phyloP scores from a whole-genome alignment of 37 sponge, comb jelly and placozoan species.

The Beroe forskalii region DNA sequence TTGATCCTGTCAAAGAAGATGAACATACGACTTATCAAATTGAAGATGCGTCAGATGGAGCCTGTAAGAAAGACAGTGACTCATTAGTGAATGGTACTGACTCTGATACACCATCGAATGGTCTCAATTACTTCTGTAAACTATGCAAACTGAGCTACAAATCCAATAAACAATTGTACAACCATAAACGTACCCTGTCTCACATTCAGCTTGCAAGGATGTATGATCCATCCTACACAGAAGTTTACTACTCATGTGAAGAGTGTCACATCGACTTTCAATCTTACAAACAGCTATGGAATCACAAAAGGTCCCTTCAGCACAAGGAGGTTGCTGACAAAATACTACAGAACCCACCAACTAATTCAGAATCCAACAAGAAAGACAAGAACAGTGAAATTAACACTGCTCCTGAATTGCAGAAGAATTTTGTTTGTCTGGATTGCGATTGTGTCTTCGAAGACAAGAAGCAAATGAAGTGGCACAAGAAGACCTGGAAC shows the following conservation, averaged over 20 bases:
- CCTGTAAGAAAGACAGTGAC: no score
- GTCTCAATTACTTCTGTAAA: not conserved
- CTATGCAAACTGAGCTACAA: slow-evolving; percentile 26
- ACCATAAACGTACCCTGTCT: slow-evolving; percentile 45
- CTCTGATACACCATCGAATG: not conserved
- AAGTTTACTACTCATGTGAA: slow-evolving; percentile 46
- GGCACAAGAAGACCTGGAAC: slow-evolving; percentile 25
- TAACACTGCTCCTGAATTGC: not conserved
- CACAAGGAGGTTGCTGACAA: slow-evolving; percentile 53
- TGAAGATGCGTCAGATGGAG: not conserved
- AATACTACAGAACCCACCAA: not conserved
- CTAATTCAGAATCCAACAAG: not conserved
- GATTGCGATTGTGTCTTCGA: slow-evolving; percentile 60
- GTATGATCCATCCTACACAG: slow-evolving; percentile 19
- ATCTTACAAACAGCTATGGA: slow-evolving; percentile 62
- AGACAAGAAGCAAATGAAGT: slow-evolving; percentile 49
- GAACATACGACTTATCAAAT: not conserved
- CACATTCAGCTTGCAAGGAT: slow-evolving; percentile 58
- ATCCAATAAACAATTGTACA: slow-evolving; percentile 63
- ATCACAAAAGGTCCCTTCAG: slow-evolving; percentile 32
- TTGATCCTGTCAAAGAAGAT: not conserved
- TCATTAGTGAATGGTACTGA: not conserved
- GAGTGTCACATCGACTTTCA: slow-evolving; percentile 59
- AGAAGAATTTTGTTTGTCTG: slow-evolving; percentile 51
- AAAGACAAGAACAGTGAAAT: not conserved